These are phyloP conservation scores for Etheostoma perlongum DNA, from an alignment of 2,797 vertebrate genomes.

Conservation along the genomic window DNA sequence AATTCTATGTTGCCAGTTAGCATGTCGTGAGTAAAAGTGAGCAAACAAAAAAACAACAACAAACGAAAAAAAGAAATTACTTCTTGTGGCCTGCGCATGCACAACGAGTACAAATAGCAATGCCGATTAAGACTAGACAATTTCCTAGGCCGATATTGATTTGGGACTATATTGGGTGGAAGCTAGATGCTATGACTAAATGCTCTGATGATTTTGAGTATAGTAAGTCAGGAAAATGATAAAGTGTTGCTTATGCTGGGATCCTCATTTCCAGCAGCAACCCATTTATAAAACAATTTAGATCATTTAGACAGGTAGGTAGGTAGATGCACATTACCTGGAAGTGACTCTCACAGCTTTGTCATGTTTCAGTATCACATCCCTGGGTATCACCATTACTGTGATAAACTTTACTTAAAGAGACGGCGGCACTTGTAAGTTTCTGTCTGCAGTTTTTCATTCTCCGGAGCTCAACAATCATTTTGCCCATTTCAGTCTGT, in stretches of 20 bases:
- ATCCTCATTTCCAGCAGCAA: slow-evolving; percentile 21
- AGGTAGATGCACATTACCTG: slow-evolving; percentile 5
- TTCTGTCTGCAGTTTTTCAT: neutral
- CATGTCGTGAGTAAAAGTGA: too few species aligned
- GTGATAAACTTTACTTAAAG: neutral
- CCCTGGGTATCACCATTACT: neutral
- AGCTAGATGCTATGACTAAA: slow-evolving; percentile 15
- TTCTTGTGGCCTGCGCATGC: too few species aligned
- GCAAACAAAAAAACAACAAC: too few species aligned
- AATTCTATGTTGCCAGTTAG: too few species aligned
- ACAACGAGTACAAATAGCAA: too few species aligned
- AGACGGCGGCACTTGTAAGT: neutral
- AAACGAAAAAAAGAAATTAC: too few species aligned
- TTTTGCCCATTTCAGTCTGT: neutral
- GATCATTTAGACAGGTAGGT: too few species aligned
- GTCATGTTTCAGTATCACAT: neutral
- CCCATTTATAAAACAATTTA: neutral
- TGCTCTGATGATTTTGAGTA: slow-evolving; percentile 16
- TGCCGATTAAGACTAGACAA: too few species aligned
- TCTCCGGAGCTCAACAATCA: neutral
- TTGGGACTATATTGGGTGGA: too few species aligned
- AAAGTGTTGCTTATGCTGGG: slow-evolving; percentile 14
- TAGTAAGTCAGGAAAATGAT: slow-evolving; percentile 21
- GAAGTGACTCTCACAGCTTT: slow-evolving; percentile 17
- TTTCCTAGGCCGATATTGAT: too few species aligned